Percentiles rank a stretch among this genome's conserved stretches.
Evolutionary conservation across 2,888 invertebrate genomes (phyloP).

Genomic region (Drosophila borborema): DNA sequence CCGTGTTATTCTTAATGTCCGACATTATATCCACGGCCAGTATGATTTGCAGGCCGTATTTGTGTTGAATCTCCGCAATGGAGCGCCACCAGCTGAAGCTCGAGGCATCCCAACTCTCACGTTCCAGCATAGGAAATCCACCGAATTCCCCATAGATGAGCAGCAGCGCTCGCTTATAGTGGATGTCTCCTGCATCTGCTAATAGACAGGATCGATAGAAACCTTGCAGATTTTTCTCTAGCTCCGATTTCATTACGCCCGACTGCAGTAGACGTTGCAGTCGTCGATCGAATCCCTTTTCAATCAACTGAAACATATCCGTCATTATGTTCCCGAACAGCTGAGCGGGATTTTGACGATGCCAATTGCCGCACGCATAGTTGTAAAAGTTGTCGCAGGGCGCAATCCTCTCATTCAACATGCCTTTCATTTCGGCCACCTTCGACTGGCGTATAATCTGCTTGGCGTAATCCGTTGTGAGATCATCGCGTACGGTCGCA

Average conservation of each 20-base stretch:
- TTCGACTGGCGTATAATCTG: conserved; percentile 87
- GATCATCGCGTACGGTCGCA: conserved; percentile 12
- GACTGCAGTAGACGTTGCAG: conserved; percentile 53
- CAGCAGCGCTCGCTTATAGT: conserved; percentile 61
- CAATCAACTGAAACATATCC: conserved; percentile 66
- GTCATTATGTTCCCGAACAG: conserved; percentile 56
- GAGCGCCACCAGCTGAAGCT: conserved; percentile 79
- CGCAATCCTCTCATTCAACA: conserved; percentile 89
- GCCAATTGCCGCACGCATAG: conserved; percentile 94
- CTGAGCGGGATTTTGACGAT: conserved; percentile 76
- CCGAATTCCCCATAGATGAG: conserved; percentile 65
- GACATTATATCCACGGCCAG: conserved; percentile 70
- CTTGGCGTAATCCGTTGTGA: conserved; percentile 61
- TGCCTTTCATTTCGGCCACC: conserved; percentile 89
- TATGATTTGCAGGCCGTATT: conserved; percentile 73
- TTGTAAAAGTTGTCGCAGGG: conserved; percentile 94
- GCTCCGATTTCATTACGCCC: conserved; percentile 17
- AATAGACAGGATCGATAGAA: conserved; percentile 77
- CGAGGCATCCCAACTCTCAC: conserved; percentile 53
- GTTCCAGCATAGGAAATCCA: conserved; percentile 65
- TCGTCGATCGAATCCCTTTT: conserved; percentile 68
- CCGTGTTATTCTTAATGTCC: conserved; percentile 66
- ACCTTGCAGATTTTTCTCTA: conserved; percentile 70
- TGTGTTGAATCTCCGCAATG: conserved; percentile 70
- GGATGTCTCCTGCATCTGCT: conserved; percentile 43